Percentiles rank a stretch among this genome's conserved stretches.
Evolutionary conservation across 2,113 vertebrate species (phyloP).

Genomic region (Podilymbus podiceps): DNA sequence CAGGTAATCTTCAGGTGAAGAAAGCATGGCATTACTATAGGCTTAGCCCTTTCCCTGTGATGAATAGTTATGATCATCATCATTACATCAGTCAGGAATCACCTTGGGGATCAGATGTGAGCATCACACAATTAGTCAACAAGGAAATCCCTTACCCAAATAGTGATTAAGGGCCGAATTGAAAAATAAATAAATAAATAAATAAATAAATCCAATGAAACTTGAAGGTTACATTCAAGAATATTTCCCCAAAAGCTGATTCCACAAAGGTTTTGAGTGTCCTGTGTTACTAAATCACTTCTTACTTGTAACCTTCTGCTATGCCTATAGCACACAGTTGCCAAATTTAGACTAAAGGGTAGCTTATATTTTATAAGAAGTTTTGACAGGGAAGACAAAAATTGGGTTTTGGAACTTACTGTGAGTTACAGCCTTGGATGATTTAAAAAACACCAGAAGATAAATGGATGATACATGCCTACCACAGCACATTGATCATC

Average conservation of each 20-base stretch:
- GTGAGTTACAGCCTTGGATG: background rate
- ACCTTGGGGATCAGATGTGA: fast-evolving
- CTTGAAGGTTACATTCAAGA: background rate
- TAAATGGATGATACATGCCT: background rate
- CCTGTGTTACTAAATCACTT: background rate
- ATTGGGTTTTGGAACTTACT: background rate
- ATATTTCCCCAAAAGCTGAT: background rate
- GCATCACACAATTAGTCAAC: background rate
- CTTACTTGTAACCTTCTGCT: background rate
- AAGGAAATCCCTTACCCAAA: background rate
- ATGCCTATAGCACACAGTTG: background rate
- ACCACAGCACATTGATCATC: background rate
- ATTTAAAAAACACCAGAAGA: background rate
- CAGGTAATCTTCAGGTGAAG: background rate
- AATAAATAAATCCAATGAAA: background rate
- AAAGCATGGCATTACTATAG: background rate
- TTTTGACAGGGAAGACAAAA: background rate
- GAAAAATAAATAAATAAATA: background rate
- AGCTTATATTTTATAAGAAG: background rate
- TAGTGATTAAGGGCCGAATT: background rate
- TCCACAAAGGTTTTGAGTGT: background rate
- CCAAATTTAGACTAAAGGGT: background rate
- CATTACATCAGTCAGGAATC: background rate
- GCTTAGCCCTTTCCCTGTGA: background rate
- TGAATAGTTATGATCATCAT: background rate